Evolutionary conservation across 2,113 vertebrate species (phyloP).

Genomic region (Emydocephalus ijimae): DNA sequence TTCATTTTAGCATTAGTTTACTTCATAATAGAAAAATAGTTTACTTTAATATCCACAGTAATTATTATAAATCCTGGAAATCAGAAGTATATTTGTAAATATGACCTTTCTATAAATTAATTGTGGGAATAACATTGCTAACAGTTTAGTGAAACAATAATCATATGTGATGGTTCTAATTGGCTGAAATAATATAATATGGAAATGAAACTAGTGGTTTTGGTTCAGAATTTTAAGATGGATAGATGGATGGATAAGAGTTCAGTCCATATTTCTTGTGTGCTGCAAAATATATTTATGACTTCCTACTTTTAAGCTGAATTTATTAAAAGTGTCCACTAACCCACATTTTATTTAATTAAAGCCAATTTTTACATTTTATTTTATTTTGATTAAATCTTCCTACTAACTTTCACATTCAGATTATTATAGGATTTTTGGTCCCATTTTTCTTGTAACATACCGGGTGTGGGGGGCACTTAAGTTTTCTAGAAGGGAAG

Average conservation of each 20-base stretch:
- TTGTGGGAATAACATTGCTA: not conserved
- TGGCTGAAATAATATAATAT: not conserved
- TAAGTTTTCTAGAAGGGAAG: not conserved
- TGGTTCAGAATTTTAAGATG: not conserved
- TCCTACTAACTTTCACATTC: not conserved
- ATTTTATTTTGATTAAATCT: not conserved
- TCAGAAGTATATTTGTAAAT: not conserved
- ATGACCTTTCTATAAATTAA: not conserved
- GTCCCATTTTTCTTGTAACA: not conserved
- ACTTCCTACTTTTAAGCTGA: not conserved
- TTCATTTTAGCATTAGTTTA: constrained; percentile 1
- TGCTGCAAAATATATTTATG: not conserved
- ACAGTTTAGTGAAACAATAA: not conserved
- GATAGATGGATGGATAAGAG: not conserved
- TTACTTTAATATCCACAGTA: not conserved
- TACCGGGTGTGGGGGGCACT: not conserved
- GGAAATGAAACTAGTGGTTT: not conserved
- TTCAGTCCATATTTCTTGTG: not conserved
- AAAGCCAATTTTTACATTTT: not conserved
- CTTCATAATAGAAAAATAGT: constrained; percentile 4
- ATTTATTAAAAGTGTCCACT: not conserved
- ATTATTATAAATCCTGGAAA: not conserved
- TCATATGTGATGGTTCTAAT: not conserved
- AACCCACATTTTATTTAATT: not conserved
- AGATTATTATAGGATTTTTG: not conserved